Percentiles rank a stretch among this genome's conserved stretches.
These are phyloP conservation scores for Hydrolagus colliei DNA, from an alignment of 2,797 vertebrate species.

Conservation along the genomic window DNA sequence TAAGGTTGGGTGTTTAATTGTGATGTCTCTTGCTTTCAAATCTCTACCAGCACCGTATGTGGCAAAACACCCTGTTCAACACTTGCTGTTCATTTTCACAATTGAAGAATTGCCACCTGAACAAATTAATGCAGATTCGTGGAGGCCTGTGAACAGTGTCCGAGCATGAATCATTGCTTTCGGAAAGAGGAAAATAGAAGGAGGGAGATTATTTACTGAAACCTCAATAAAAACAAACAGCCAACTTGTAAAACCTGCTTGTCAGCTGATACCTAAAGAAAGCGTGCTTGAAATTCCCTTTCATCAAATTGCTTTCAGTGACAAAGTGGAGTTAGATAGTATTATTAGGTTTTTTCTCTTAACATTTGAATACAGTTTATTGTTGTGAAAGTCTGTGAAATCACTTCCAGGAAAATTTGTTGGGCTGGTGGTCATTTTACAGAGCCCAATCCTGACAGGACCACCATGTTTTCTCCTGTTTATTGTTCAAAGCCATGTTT, in stretches of 20 bases:
- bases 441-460: conserved; percentile 66
- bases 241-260: background rate
- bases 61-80: too few relatives aligned
- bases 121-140: background rate
- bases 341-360: background rate
- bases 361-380: conserved; percentile 26
- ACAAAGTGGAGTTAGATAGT: background rate
- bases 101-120: background rate
- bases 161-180: background rate
- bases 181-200: background rate
- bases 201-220: background rate
- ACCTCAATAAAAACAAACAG: background rate
- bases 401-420: conserved; percentile 50
- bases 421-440: conserved; percentile 57
- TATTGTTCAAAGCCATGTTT: conserved; percentile 70
- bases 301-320: background rate
- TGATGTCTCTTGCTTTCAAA: too few relatives aligned
- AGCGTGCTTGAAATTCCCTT: background rate
- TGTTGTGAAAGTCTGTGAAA: conserved; percentile 47
- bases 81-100: background rate
- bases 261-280: background rate
- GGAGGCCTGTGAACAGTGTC: background rate
- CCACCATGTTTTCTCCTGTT: conserved; percentile 70
- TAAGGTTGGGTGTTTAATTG: too few relatives aligned
- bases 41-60: too few relatives aligned